Base-by-base conservation (phyloP, 2,888 invertebrate genomes). In the Lutraria lutraria region DNA sequence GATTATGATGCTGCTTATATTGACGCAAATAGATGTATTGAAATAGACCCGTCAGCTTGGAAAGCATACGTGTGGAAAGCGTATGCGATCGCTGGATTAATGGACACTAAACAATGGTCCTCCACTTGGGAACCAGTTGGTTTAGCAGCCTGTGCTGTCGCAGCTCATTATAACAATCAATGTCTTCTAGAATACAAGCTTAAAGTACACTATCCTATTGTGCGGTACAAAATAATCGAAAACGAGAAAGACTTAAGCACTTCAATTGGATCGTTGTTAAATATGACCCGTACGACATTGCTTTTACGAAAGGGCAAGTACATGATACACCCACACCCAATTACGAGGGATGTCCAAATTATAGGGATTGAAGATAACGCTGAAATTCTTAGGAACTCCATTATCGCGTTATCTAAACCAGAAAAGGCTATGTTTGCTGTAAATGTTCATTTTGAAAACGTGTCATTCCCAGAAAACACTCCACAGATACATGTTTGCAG, bases 1-100 rank as follows among this genome's bases (percentile, higher is more conserved):
- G 91, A 91, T 29, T 87, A 84, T 84, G 68, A 84, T 19, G 85
- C 83, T 83, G 89, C 91, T 15, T 84, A 89, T 16, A 43, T n/a
- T 21, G 91, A 91, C 79, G 91, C 91, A 8, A 81, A 89, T 43
- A 79, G 43, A 25, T 89, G 89, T 43, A 91, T 88, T 34, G 52
- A 52, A 43, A 29, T 84, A 16, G 86, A 86, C 68, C 81, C 88
- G 13, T 56, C 54, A 13, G 68, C 83, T 53, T 89, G 87, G 87
- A 89, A 91, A 88, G 89, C 80, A 15, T 87, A 89, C n/a, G 87
- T 83, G 6, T 86, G 88, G 88, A 87, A 87, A 82, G 89, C 89
- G 21, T 89, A 88, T 79, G 81, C 91, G 19, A 84, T 91, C 21
- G 86, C 83, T 1, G 54, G 84, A 56, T 53, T 91, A 19, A 76